These are phyloP conservation scores for Heliconius hortense DNA, from an alignment of 2,888 invertebrate genomes.

Conservation along the genomic window DNA sequence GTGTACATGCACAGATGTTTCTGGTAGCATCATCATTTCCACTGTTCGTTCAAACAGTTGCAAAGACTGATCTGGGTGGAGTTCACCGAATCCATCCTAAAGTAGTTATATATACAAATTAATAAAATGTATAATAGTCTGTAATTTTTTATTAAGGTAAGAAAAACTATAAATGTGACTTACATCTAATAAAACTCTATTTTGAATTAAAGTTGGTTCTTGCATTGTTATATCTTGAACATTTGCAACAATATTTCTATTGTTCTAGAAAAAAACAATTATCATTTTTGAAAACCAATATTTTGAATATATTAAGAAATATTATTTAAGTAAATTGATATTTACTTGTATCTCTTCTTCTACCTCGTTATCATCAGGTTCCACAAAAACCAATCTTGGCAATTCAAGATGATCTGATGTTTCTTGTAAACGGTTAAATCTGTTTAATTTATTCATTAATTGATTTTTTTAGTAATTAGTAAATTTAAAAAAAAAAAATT, in stretches of 20 bases:
- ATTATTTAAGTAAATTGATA: not conserved
- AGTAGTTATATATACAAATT: not conserved
- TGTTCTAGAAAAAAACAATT: slow-evolving; percentile 54
- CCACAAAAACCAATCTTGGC: slow-evolving; percentile 48
- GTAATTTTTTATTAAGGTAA: not conserved
- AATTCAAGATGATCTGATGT: slow-evolving; percentile 41
- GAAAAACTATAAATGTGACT: slow-evolving; percentile 44
- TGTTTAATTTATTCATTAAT: not conserved
- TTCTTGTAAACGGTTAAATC: not conserved
- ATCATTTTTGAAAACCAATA: not conserved
- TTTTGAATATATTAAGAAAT: not conserved
- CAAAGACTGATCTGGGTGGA: slow-evolving; percentile 57
- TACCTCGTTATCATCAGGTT: slow-evolving; percentile 55
- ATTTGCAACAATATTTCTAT: slow-evolving; percentile 62
- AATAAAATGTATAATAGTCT: not conserved
- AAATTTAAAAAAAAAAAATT: not conserved
- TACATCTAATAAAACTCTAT: slow-evolving; percentile 61
- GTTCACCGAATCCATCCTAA: slow-evolving; percentile 73
- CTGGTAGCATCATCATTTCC: slow-evolving; percentile 61
- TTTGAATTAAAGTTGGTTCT: slow-evolving; percentile 60
- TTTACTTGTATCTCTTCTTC: slow-evolving; percentile 61
- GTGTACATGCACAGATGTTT: slow-evolving; percentile 48
- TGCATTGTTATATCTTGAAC: slow-evolving; percentile 68
- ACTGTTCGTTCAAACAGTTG: slow-evolving; percentile 58
- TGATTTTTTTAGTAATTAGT: not conserved